Evolutionary conservation across 2,888 invertebrate genomes (phyloP).

Genomic region (Apeira syringaria): DNA sequence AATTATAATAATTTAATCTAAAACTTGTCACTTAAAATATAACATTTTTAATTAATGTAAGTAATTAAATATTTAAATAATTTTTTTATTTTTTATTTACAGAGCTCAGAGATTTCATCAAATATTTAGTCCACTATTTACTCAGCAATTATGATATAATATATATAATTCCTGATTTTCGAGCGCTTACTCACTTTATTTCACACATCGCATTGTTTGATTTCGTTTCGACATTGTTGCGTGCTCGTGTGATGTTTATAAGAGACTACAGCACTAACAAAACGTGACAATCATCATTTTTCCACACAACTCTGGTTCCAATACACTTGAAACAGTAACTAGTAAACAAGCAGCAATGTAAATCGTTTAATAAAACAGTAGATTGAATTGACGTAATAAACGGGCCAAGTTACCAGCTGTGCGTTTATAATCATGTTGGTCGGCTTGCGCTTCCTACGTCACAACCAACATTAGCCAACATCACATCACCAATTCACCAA

Average conservation of each 20-base stretch:
- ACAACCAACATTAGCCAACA: slow-evolving; percentile 39
- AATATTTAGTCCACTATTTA: no score
- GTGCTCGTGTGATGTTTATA: slow-evolving; percentile 18
- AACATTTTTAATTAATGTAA: no score
- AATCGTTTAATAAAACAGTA: neutral
- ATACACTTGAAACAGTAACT: neutral
- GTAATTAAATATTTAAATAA: no score
- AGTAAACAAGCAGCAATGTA: slow-evolving; percentile 37
- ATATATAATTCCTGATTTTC: no score
- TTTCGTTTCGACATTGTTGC: slow-evolving; percentile 11
- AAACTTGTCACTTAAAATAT: no score
- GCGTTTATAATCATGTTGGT: slow-evolving; percentile 70
- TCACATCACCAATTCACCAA: slow-evolving; percentile 31
- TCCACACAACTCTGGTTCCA: slow-evolving; percentile 5
- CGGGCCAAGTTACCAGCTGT: slow-evolving; percentile 57
- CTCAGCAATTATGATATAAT: no score
- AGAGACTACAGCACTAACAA: slow-evolving; percentile 2
- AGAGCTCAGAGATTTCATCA: no score
- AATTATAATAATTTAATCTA: no score
- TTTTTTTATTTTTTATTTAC: no score
- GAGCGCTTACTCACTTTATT: slow-evolving; percentile 9
- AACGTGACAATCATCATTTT: neutral
- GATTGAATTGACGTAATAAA: slow-evolving; percentile 31
- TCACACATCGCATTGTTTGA: slow-evolving; percentile 21
- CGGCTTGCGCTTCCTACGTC: slow-evolving; percentile 57